phyloP scores from a whole-genome alignment of 2,113 vertebrate genomes.

The Strix uralensis region DNA sequence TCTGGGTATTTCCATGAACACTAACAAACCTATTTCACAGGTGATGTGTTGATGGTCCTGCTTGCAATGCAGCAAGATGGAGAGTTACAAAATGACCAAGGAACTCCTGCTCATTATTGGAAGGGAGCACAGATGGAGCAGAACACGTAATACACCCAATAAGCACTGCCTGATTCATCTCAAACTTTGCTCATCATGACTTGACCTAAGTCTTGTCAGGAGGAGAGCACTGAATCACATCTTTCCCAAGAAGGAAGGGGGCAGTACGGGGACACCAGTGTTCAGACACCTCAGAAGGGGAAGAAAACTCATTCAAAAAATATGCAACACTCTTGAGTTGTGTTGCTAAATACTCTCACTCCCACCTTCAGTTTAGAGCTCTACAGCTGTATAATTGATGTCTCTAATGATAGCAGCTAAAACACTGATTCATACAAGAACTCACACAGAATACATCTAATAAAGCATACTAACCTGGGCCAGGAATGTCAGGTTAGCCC shows the following conservation, averaged over 20 bases:
- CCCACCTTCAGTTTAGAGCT: not conserved
- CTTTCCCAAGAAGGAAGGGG: not conserved
- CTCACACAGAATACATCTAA: not conserved
- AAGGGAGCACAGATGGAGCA: not conserved
- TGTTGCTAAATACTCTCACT: not conserved
- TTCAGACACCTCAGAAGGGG: not conserved
- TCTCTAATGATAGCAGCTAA: not conserved
- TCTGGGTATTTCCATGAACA: not conserved
- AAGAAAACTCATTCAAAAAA: not conserved
- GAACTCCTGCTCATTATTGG: not conserved
- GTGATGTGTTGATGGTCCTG: not conserved
- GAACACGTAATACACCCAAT: not conserved
- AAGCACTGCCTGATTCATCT: accelerated
- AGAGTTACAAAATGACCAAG: not conserved
- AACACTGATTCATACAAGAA: not conserved
- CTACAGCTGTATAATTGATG: not conserved
- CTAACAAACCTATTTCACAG: not conserved
- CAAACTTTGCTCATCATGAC: not conserved
- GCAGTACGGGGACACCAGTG: too few species aligned
- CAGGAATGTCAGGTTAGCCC: not conserved
- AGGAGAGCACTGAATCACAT: not conserved
- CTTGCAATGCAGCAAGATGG: not conserved
- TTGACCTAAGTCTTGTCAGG: not conserved
- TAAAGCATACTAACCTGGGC: not conserved
- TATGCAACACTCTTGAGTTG: not conserved